Evolutionary conservation across 1,140 invertebrate genomes (phyloP).

Genomic region (Leptoteleia sp.): DNA sequence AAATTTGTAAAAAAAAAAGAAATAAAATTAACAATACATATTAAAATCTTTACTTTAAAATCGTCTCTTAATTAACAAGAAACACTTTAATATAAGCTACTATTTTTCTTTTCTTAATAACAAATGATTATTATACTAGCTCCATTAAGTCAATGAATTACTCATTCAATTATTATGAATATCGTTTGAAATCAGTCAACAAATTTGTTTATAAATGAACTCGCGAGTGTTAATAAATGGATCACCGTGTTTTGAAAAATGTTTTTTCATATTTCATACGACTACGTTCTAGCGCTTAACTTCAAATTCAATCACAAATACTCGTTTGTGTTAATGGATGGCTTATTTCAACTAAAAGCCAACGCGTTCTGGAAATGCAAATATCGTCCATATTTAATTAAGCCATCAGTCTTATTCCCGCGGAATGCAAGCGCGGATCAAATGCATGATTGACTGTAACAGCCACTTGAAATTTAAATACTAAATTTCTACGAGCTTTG

Average conservation of each 20-base stretch:
- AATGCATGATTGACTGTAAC: slow-evolving; percentile 26
- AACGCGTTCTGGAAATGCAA: slow-evolving; percentile 23
- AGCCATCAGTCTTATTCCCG: slow-evolving; percentile 18
- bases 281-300: not conserved
- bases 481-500: not conserved
- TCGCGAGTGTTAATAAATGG: too few relatives aligned
- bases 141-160: too few relatives aligned
- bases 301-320: slow-evolving; percentile 4
- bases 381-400: slow-evolving; percentile 23
- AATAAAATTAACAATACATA: too few relatives aligned
- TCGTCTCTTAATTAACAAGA: too few relatives aligned
- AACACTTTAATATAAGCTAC: too few relatives aligned
- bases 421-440: slow-evolving; percentile 20
- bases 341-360: slow-evolving; percentile 23
- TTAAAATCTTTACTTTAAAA: too few relatives aligned
- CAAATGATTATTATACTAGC: too few relatives aligned
- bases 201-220: too few relatives aligned
- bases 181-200: too few relatives aligned
- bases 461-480: slow-evolving; percentile 15
- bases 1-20: too few relatives aligned
- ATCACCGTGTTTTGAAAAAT: not conserved
- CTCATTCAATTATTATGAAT: too few relatives aligned
- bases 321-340: slow-evolving; percentile 10
- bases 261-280: not conserved
- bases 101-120: too few relatives aligned